These are phyloP conservation scores for Periphyllus acericola DNA, from an alignment of 2,888 invertebrate species.

Conservation along the genomic window DNA sequence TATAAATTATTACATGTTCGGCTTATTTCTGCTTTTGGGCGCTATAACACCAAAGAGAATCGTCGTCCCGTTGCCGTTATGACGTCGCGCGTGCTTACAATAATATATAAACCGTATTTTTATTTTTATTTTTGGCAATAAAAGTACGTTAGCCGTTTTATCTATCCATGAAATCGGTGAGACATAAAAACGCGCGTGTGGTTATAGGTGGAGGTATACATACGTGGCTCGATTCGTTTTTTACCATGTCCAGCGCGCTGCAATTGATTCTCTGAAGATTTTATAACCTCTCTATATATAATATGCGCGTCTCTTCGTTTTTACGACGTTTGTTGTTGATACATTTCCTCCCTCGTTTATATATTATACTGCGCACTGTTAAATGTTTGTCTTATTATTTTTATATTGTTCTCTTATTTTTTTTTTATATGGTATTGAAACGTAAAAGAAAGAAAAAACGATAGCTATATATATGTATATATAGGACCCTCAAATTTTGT, in stretches of 20 bases:
- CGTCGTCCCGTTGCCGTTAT: neutral
- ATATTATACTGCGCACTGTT: constrained; percentile 2
- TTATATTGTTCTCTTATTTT: neutral
- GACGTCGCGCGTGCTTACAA: neutral
- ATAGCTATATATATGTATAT: neutral
- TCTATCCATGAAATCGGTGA: neutral
- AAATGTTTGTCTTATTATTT: constrained; percentile 27
- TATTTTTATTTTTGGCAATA: constrained; percentile 3
- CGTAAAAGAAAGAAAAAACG: constrained; percentile 18
- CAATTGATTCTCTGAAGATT: constrained; percentile 26
- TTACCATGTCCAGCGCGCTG: neutral
- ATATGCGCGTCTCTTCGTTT: neutral
- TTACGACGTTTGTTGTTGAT: constrained; percentile 9
- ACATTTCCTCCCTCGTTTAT: neutral
- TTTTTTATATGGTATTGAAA: neutral
- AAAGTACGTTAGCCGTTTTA: neutral
- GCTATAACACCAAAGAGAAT: neutral
- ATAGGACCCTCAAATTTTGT: neutral
- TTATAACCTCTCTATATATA: neutral
- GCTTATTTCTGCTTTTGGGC: neutral
- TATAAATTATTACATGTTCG: neutral
- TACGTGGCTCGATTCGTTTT: constrained; percentile 14
- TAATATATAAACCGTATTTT: neutral
- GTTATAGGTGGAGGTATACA: neutral
- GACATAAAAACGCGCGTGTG: neutral